These are phyloP conservation scores for Eremophila alpestris DNA, from an alignment of 2,797 vertebrate genomes.

Conservation along the genomic window DNA sequence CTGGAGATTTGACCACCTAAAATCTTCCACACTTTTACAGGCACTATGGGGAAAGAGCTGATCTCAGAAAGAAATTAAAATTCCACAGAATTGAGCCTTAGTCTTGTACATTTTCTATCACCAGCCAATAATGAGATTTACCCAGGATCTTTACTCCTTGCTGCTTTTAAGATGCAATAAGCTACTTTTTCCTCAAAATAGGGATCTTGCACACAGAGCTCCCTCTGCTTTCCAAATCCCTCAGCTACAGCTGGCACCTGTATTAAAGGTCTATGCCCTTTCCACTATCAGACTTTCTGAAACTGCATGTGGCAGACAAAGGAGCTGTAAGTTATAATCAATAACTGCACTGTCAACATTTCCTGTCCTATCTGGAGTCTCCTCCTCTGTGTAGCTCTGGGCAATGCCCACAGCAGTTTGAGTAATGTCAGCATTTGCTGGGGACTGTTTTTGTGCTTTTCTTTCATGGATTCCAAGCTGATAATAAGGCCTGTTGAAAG, in stretches of 20 bases:
- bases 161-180: neutral
- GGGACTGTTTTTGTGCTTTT: neutral
- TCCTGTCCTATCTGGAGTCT: neutral
- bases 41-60: neutral
- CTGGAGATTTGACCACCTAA: neutral
- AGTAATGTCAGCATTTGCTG: neutral
- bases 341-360: neutral
- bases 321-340: neutral
- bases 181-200: neutral
- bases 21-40: neutral
- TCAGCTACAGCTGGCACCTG: slow-evolving; percentile 14
- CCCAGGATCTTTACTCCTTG: neutral
- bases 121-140: neutral
- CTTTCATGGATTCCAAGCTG: neutral
- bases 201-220: slow-evolving; percentile 41
- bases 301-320: neutral
- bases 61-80: neutral
- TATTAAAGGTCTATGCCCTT: neutral
- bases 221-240: slow-evolving; percentile 58
- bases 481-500: neutral
- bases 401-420: neutral
- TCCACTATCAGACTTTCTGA: neutral
- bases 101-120: neutral
- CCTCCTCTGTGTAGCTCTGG: neutral
- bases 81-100: neutral